Evolutionary conservation across 2,888 invertebrate species (phyloP), one percentile per base, ranked within the genome.

Genomic region (Ectemnius lituratus): DNA sequence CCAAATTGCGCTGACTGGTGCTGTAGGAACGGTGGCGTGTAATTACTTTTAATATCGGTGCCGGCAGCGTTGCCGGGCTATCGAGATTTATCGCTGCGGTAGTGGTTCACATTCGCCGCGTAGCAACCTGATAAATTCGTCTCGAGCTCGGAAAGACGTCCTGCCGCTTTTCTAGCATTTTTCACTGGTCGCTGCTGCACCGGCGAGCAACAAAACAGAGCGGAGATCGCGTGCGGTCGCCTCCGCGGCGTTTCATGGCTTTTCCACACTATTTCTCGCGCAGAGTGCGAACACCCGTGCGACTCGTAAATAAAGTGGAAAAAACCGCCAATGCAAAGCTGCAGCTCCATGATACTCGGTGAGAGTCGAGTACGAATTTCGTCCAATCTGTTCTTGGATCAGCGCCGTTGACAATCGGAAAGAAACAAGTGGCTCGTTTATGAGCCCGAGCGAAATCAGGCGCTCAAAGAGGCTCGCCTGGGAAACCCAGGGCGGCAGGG

Each of bases 81-180:
- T 37, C 37, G 37, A 37, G 37, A 37, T 37, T 37, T 37, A 37
- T 37, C 37, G 37, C 37, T 11, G 37, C 37, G 37, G 37, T 37
- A 37, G 37, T 11, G 11, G 11, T 37, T 37, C 37, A 37, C 37
- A 37, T 37, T 37, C 8, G 37, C 37, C 37, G 37, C 37, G 37
- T 37, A 37, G 37, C 52, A 6, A 5, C 4, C 16, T 52, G 52
- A 52, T 52, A 52, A 52, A 52, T 52, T 52, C 52, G 52, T 52
- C 52, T 52, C 52, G 52, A 52, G n/a, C 16, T 14, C 52, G 52
- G 52, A 52, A 52, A 52, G 52, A 52, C 52, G 52, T 52, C 52
- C 52, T 16, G 52, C 52, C 4, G 52, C n/a, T 14, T 52, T 52
- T 14, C 52, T 16, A 16, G 52, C 52, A 52, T 52, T 52, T 52